Base-by-base conservation (phyloP, 23 tunicate species). In the Ciona savignyi region DNA sequence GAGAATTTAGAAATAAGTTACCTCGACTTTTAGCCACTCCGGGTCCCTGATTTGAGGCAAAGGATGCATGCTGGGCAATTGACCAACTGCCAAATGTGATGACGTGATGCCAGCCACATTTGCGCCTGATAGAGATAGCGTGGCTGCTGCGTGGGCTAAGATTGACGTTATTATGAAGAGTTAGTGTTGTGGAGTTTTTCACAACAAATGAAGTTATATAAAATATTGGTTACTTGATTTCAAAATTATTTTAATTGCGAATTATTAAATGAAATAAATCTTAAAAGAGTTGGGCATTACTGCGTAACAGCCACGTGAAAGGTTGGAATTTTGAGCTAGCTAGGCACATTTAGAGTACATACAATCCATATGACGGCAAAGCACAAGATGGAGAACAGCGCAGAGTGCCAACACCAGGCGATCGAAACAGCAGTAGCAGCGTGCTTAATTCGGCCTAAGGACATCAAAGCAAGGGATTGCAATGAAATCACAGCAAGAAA, bases 1-100 rank as follows among this genome's bases (percentile, higher is more conserved):
- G n/a, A n/a, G n/a, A n/a, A n/a, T n/a, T n/a, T n/a, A n/a, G n/a
- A n/a, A n/a, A n/a, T n/a, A n/a, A n/a, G n/a, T 42, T 60, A 90
- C 97, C 88, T 95, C 99, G 26, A 95, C 98, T 84, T 85, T 85
- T 30, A 95, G 88, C 99, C 99, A 95, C 72, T 95, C 99, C 1
- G 99, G 90, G 68, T 95, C 99, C n/a, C 99, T 64, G 31, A 95
- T 80, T 32, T 90, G 81, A n/a, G 97, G 97, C 35, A 84, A 67
- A 61, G 79, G 97, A 62, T 91, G 97, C 81, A 91, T 76, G 61
- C 83, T 84, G 75, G 97, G 97, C 26, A 91, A 72, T 51, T 84
- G 85, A 33, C 97, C 97, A 29, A 91, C 84, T 9, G 97, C 83
- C 73, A 88, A 35, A 27, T 80, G 86, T 51, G 83, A 31, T 3